These are phyloP conservation scores for Hycleus cichorii DNA, from an alignment of 1,140 invertebrate genomes.

Conservation along the genomic window DNA sequence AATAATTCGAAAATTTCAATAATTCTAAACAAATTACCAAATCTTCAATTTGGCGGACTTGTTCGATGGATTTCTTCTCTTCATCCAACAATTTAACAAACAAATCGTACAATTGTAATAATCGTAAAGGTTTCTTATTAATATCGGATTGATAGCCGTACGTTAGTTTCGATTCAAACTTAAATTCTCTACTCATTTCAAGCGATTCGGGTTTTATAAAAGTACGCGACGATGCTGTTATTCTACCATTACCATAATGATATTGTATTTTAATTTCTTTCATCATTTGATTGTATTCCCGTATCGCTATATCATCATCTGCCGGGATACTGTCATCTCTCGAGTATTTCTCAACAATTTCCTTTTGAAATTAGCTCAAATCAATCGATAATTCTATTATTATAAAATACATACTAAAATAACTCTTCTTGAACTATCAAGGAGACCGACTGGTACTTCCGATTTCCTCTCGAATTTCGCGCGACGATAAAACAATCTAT, in stretches of 20 bases:
- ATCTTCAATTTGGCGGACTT: constrained; percentile 45
- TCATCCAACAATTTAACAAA: constrained; percentile 45
- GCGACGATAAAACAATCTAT: constrained; percentile 30
- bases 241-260: constrained; percentile 59
- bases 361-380: no score
- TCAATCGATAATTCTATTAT: background rate
- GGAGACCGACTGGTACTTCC: constrained; percentile 29
- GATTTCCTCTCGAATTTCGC: constrained; percentile 25
- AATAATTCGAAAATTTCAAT: constrained; percentile 2
- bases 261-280: constrained; percentile 59
- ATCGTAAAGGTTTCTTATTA: constrained; percentile 49
- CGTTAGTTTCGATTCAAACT: constrained; percentile 54
- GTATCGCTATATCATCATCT: constrained; percentile 54
- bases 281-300: constrained; percentile 53
- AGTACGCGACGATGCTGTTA: constrained; percentile 55
- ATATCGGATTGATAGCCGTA: constrained; percentile 60
- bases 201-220: constrained; percentile 58
- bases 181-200: constrained; percentile 55
- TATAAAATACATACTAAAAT: constrained; percentile 38
- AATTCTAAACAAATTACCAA: constrained; percentile 32
- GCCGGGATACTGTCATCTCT: constrained; percentile 33
- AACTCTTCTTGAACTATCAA: constrained; percentile 38
- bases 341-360: no score
- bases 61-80: constrained; percentile 43
- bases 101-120: constrained; percentile 52